These are phyloP conservation scores for Sorex maritimensis DNA, from an alignment of 2,797 vertebrate species.

Conservation along the genomic window DNA sequence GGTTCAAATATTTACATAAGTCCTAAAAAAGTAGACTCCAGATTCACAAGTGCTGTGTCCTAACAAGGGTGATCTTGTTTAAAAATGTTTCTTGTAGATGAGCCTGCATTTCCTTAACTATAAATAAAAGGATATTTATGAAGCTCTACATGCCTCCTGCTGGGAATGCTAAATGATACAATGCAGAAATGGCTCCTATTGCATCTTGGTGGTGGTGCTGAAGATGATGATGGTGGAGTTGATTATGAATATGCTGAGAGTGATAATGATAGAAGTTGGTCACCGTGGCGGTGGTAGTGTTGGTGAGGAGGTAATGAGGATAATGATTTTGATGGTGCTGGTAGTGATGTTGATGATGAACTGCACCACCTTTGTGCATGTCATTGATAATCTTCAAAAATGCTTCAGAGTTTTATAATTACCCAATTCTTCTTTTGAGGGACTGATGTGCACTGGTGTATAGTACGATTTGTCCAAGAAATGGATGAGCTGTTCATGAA, in stretches of 20 bases:
- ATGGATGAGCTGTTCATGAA: neutral
- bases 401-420: neutral
- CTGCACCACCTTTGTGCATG: neutral
- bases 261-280: too few relatives aligned
- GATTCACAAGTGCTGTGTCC: neutral
- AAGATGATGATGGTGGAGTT: too few relatives aligned
- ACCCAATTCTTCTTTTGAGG: neutral
- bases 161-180: neutral
- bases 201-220: neutral
- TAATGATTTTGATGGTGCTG: too few relatives aligned
- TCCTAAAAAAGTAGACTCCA: neutral
- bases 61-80: accelerated
- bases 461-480: neutral
- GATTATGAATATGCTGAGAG: neutral
- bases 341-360: neutral
- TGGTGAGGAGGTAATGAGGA: neutral
- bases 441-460: neutral
- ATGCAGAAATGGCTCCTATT: neutral
- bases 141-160: neutral
- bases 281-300: neutral
- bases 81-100: neutral
- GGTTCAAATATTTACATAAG: neutral
- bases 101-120: slow-evolving; percentile 17
- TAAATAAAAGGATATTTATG: slow-evolving; percentile 6
- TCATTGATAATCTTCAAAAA: neutral